phyloP scores from a whole-genome alignment of 2,797 vertebrate genomes.

The Sebastiscus albofasciatus region DNA sequence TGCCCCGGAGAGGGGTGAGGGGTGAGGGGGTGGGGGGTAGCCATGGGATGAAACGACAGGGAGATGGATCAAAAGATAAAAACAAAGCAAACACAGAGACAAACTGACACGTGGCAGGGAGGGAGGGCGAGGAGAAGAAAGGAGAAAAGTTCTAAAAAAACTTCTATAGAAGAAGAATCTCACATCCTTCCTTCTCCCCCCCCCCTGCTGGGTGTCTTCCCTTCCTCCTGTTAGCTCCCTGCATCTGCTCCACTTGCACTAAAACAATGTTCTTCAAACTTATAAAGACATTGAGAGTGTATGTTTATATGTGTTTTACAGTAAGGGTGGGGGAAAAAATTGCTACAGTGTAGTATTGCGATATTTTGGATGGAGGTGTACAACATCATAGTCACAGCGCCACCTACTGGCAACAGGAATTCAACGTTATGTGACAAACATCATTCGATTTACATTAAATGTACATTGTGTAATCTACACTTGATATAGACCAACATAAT shows the following conservation, averaged over 20 bases:
- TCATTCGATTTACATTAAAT: no score
- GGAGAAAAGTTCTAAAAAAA: neutral
- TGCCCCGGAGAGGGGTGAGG: neutral
- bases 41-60: neutral
- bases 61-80: constrained; percentile 43
- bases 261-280: neutral
- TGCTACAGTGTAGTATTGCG: no score
- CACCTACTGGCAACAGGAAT: no score
- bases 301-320: no score
- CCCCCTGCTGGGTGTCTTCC: neutral
- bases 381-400: no score
- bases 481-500: no score
- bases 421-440: no score
- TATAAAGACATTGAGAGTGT: neutral
- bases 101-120: neutral
- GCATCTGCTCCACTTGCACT: neutral
- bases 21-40: neutral
- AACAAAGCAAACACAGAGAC: constrained; percentile 23
- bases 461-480: no score
- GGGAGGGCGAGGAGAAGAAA: neutral
- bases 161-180: constrained; percentile 8
- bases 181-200: neutral
- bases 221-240: neutral
- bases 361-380: no score
- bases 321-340: no score